Conservation (phyloP, 2,797 vertebrate genomes). For the Hippocampus kuda region DNA sequence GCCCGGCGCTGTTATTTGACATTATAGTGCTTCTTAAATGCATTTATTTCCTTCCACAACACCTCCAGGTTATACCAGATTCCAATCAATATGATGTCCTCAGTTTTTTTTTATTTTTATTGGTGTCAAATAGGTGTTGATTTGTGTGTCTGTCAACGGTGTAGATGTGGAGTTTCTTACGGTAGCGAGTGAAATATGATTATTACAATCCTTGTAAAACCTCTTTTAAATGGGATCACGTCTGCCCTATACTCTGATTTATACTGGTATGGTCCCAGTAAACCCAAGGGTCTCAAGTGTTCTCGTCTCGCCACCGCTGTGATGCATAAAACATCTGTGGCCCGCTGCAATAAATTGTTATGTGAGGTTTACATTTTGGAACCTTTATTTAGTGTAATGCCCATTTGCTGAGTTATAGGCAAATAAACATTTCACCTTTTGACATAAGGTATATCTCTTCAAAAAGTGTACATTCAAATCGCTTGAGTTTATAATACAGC, state of each 20-base stretch:
- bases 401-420: constrained; percentile 15
- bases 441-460: constrained; percentile 31
- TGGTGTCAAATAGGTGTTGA: constrained; percentile 53
- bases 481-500: not conserved
- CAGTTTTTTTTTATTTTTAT: constrained; percentile 47
- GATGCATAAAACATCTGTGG: constrained; percentile 17
- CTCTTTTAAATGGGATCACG: constrained; percentile 31
- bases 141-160: constrained; percentile 51
- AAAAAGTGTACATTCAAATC: constrained; percentile 37
- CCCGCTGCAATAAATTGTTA: constrained; percentile 5
- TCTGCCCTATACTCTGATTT: constrained; percentile 29
- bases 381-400: constrained; percentile 12
- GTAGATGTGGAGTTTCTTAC: constrained; percentile 39
- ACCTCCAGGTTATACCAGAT: constrained; percentile 29
- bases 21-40: constrained; percentile 37
- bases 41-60: constrained; percentile 32
- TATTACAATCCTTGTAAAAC: constrained; percentile 41
- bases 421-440: constrained; percentile 22
- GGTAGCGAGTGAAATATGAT: constrained; percentile 34
- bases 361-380: not conserved
- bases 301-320: constrained; percentile 7
- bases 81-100: constrained; percentile 50
- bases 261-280: constrained; percentile 14
- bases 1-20: constrained; percentile 40
- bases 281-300: constrained; percentile 7